Conservation (phyloP, 2,113 vertebrate species). For the Sebastes fasciatus region DNA sequence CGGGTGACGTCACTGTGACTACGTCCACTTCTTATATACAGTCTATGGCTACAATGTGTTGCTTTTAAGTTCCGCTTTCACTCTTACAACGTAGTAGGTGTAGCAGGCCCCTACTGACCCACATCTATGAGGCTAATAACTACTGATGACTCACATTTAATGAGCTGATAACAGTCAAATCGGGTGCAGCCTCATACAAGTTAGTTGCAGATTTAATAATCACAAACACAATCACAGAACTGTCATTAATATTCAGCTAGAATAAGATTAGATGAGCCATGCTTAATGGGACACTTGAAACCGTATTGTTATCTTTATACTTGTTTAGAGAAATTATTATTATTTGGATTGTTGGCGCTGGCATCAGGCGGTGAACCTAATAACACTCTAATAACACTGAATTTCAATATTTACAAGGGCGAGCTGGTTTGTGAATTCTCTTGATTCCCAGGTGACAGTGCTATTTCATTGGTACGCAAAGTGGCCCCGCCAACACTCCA, state of each 20-base stretch:
- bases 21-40: too few relatives aligned
- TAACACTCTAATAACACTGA: conserved; percentile 8
- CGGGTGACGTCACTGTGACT: too few relatives aligned
- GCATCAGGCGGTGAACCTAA: conserved; percentile 26
- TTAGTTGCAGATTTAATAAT: neutral
- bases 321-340: conserved; percentile 13
- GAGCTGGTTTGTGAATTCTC: conserved; percentile 13
- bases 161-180: too few relatives aligned
- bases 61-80: too few relatives aligned
- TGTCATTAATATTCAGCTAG: conserved; percentile 9
- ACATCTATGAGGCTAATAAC: too few relatives aligned
- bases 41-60: too few relatives aligned
- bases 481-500: conserved; percentile 35
- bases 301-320: conserved; percentile 18
- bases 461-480: conserved; percentile 23
- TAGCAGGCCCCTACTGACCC: too few relatives aligned
- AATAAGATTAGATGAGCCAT: neutral
- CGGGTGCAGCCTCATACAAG: too few relatives aligned
- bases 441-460: conserved; percentile 37
- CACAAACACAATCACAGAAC: neutral
- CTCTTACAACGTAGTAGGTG: too few relatives aligned
- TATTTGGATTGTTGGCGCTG: conserved; percentile 4
- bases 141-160: too few relatives aligned
- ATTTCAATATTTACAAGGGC: conserved; percentile 42
- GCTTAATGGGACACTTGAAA: neutral